phyloP scores from a whole-genome alignment of 2,797 vertebrate species.

The Alauda arvensis region DNA sequence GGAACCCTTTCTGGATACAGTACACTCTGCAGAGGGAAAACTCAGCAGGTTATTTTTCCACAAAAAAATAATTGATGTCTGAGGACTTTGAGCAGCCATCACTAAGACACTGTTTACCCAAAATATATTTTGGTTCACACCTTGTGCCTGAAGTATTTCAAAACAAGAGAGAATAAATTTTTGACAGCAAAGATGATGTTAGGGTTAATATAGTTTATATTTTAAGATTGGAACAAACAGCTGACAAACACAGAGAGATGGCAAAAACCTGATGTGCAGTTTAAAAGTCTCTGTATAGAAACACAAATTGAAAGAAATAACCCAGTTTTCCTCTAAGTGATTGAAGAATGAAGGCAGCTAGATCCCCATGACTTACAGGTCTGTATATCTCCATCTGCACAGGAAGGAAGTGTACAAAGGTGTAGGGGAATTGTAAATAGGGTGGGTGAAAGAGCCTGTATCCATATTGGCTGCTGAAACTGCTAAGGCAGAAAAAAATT shows the following conservation, averaged over 20 bases:
- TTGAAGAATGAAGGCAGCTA: not conserved
- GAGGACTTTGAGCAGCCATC: not conserved
- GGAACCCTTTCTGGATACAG: not conserved
- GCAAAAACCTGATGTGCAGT: not conserved
- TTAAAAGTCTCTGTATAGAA: conserved; percentile 10
- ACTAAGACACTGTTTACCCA: not conserved
- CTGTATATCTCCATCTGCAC: not conserved
- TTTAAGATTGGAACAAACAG: conserved; percentile 3
- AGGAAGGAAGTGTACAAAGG: not conserved
- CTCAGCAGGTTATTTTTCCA: not conserved
- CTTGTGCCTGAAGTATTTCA: not conserved
- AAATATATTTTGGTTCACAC: not conserved
- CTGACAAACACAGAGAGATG: not conserved
- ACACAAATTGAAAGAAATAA: conserved; percentile 11
- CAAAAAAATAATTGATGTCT: not conserved
- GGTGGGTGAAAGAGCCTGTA: not conserved
- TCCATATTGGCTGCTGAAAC: not conserved
- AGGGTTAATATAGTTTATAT: not conserved
- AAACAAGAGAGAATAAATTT: not conserved
- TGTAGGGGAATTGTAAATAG: not conserved
- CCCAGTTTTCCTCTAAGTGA: not conserved
- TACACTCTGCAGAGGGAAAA: not conserved
- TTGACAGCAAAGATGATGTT: not conserved
- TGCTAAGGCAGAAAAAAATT: not conserved
- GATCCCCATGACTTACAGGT: not conserved